Percentiles rank a stretch among this genome's conserved stretches.
Evolutionary conservation across 2,888 invertebrate genomes (phyloP).

Genomic region (Polyommatus iphigenia): DNA sequence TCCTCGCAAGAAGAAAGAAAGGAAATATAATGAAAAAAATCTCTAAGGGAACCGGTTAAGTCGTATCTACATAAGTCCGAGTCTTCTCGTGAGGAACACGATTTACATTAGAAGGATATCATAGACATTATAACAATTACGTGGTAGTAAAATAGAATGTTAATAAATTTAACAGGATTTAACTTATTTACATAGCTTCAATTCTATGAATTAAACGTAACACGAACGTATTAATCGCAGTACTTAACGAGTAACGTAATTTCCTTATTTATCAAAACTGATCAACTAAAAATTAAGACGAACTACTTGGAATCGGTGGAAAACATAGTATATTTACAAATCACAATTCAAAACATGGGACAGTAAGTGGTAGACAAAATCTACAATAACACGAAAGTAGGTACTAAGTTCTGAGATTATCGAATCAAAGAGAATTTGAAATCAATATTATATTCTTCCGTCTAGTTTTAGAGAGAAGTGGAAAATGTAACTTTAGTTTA

Average conservation of each 20-base stretch:
- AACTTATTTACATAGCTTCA: slow-evolving; percentile 73
- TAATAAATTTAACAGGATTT: slow-evolving; percentile 76
- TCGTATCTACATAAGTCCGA: slow-evolving; percentile 42
- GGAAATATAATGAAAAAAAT: slow-evolving; percentile 33
- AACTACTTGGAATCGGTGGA: slow-evolving; percentile 12
- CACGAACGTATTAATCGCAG: slow-evolving; percentile 2
- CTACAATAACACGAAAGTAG: slow-evolving; percentile 24
- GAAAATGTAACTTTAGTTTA: not conserved
- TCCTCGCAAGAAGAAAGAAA: slow-evolving; percentile 47
- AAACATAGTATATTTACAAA: slow-evolving; percentile 30
- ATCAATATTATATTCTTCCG: slow-evolving; percentile 28
- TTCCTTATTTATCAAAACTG: not conserved
- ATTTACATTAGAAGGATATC: slow-evolving; percentile 70
- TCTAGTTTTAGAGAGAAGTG: not conserved
- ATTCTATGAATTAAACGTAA: slow-evolving; percentile 20
- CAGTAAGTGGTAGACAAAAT: slow-evolving; percentile 11
- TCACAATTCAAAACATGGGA: slow-evolving; percentile 17
- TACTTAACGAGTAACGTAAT: slow-evolving; percentile 16
- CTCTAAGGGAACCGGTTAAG: slow-evolving; percentile 36
- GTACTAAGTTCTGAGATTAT: slow-evolving; percentile 32
- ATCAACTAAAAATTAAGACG: not conserved
- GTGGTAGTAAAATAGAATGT: slow-evolving; percentile 78
- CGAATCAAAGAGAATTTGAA: slow-evolving; percentile 24
- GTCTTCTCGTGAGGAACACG: slow-evolving; percentile 57
- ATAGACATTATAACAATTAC: slow-evolving; percentile 73